Evolutionary conservation across 2,797 vertebrate species (phyloP).

Genomic region (Cheirogaleus major): DNA sequence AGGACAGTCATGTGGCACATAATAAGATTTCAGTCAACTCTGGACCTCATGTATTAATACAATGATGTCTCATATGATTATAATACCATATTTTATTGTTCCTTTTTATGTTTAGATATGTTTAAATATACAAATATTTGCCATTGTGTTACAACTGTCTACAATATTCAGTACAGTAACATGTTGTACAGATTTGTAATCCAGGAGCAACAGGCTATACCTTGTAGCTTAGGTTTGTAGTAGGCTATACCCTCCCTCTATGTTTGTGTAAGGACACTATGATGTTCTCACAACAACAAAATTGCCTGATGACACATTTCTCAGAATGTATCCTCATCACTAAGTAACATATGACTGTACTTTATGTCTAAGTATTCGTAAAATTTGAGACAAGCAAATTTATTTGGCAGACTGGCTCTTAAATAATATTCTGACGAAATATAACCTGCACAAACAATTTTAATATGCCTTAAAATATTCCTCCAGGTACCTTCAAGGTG

Average conservation of each 20-base stretch:
- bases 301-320: background rate
- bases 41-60: background rate
- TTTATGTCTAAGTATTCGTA: background rate
- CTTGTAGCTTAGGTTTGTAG: background rate
- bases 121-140: background rate
- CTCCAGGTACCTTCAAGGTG: accelerated
- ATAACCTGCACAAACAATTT: background rate
- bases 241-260: background rate
- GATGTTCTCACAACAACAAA: background rate
- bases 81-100: background rate
- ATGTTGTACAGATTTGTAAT: background rate
- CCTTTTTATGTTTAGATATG: background rate
- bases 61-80: background rate
- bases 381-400: background rate
- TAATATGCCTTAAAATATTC: background rate
- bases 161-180: background rate
- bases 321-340: background rate
- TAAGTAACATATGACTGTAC: background rate
- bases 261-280: background rate
- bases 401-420: background rate
- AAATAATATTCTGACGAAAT: background rate
- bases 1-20: background rate
- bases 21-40: background rate
- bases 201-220: background rate
- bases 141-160: background rate